Evolutionary conservation across 2,113 vertebrate species (phyloP), one percentile per base, ranked within the genome.

Genomic region (Castor canadensis): DNA sequence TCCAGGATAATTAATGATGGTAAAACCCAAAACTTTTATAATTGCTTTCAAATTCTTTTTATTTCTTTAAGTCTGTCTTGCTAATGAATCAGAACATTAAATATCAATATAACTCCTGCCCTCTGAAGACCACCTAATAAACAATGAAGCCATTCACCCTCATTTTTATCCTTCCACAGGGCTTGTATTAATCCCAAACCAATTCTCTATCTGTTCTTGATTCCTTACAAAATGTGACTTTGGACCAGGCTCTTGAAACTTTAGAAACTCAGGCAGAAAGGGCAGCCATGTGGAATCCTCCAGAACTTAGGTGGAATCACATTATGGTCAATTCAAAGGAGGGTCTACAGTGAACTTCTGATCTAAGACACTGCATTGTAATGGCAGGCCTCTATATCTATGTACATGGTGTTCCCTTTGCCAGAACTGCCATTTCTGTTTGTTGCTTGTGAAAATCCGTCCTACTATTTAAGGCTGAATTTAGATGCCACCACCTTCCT

Each of bases 81-180:
- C 9, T 84, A 90, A 90, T 26, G 28, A 95, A 93, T 92, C 24
- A 54, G 28, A 73, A 56, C 28, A 19, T n/a, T 11, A 24, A 56
- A 32, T 49, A 9, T 58, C 49, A 73, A 77, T 9, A 38, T 17
- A 81, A 71, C n/a, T 52, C 22, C 24, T 69, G 15, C 26, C 85
- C 60, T 95, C 77, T 87, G 7, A 87, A 93, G 52, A 95, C 24
- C 49, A 89, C 15, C 26, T 84, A 40, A 47, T 32, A 89, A 73
- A 90, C n/a, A 73, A 32, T 58, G 58, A 90, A 66, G 38, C 15
- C 7, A 43, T 84, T 80, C 24, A 84, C 9, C 1, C 90, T 47
- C 24, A 69, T 19, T 6, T 83, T 89, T 86, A 24, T 54, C 22
- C 43, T 94, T n/a, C 22, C 16, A 22, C 0, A 8, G 26, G 10